Conservation (phyloP, 2,888 invertebrate species). For the Synergus laeviventris region DNA sequence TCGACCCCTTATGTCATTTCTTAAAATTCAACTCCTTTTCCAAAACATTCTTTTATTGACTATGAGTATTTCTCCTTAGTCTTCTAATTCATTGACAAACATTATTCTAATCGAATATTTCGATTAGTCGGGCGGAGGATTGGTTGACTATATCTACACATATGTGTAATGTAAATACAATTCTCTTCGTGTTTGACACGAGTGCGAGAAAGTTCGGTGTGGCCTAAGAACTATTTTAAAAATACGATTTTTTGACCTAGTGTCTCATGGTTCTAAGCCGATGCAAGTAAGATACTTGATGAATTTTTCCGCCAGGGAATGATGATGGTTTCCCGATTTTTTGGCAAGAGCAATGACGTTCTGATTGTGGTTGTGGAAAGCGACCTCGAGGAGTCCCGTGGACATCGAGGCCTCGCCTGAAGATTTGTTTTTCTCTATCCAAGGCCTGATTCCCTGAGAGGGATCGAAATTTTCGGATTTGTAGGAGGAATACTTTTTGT, state of each 20-base stretch:
- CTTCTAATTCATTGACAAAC: constrained; percentile 14
- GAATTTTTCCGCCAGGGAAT: constrained; percentile 66
- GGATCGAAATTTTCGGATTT: constrained; percentile 52
- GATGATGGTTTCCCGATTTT: constrained; percentile 58
- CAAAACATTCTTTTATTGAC: constrained; percentile 29
- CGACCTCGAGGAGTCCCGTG: constrained; percentile 57
- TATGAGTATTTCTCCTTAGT: constrained; percentile 7
- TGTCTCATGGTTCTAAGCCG: constrained; percentile 55
- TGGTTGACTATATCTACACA: constrained; percentile 16
- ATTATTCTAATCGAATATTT: constrained; percentile 2
- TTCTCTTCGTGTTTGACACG: neutral
- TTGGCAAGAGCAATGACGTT: constrained; percentile 57
- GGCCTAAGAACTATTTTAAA: neutral
- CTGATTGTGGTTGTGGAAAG: constrained; percentile 61
- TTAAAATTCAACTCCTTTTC: neutral
- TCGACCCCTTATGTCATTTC: neutral
- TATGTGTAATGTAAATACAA: constrained; percentile 18
- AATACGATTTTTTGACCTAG: neutral
- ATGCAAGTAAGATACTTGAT: constrained; percentile 61
- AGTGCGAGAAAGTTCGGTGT: neutral
- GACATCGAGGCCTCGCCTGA: neutral
- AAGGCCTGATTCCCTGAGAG: constrained; percentile 40
- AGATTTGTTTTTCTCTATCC: constrained; percentile 21
- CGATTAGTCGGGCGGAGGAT: constrained; percentile 34
- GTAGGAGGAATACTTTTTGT: constrained; percentile 60